Evolutionary conservation across 2,113 vertebrate genomes (phyloP), one percentile per base, ranked within the genome.

Genomic region (Heteronetta atricapilla): DNA sequence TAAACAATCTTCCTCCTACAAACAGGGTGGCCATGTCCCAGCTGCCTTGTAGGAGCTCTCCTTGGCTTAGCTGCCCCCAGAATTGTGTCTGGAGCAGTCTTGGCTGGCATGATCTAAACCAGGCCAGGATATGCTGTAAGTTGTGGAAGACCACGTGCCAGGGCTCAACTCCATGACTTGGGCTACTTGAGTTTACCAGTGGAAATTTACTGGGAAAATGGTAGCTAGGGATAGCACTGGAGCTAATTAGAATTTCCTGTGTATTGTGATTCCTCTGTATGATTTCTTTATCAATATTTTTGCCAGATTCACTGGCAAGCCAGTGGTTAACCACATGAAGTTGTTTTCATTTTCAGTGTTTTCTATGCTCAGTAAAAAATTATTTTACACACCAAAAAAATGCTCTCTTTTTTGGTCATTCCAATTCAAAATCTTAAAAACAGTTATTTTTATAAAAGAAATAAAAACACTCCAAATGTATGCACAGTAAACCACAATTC

Each of bases 371-470:
- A 86, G 36, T 63, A 81, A 87, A 88, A 81, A 38, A 14, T 67
- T 74, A 12, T 88, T 88, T 72, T 56, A 75, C 1, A 38, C 36
- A 38, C 36, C 44, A 19, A 79, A 76, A 95, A 79, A 95, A 56
- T 25, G 4, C 3, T 70, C 5, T 28, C 3, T 34, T 34, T 62
- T 93, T 75, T 4, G 7, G 50, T 63, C 31, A 36, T 75, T 80
- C 59, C 42, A 17, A 91, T 81, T 64, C 73, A 88, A 88, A 94
- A 84, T 58, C 42, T 90, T 83, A 72, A 95, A 94, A 6, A 2
- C 56, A 53, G 4, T 3, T 93, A 60, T 88, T 93, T 95, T 93
- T 84, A 26, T 68, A 68, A 95, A 88, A 86, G 23, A 62, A 94
- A 72, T 78, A 81, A 90, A 95, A 95, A 13, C 40, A 90, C 11